Base-by-base conservation (phyloP, 2,888 invertebrate genomes). In the Alloplasta piceator region DNA sequence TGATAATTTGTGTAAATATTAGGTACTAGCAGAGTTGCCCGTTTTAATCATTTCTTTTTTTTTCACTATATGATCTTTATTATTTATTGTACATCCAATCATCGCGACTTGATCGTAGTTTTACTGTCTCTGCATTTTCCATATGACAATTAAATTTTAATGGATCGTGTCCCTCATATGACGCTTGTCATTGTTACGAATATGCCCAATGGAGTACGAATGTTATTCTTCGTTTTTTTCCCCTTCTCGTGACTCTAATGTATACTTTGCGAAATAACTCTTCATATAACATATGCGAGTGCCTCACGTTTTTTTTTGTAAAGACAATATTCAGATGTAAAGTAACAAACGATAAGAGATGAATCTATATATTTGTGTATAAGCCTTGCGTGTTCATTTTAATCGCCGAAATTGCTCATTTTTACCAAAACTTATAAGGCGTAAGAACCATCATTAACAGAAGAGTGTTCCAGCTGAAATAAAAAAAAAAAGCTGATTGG, bases 1-100 rank as follows among this genome's bases (percentile, higher is more conserved):
- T 90, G 90, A 92, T 89, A 90, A 89, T 88, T 91, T 90, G 90
- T 92, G 92, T 92, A 92, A 91, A 92, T 92, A 92, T 87, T 92
- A 92, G 91, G 87, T 90, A 89, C 87, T 87, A 87, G 87, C 86
- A 85, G 87, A 89, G 87, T 90, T 91, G 90, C 87, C 86, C 88
- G 88, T 87, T 89, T 87, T 87, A 86, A 88, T 88, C 80, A 56
- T 76, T 78, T 82, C 78, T 84, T 83, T 52, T 67, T 72, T 67
- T 78, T 66, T 77, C 70, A 74, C 74, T 82, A 74, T 78, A 89
- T 85, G 85, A 84, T 87, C 87, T 91, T 89, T 90, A 88, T 90
- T 92, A 92, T 92, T 92, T 92, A 92, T 92, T 92, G 89, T 92
- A 90, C 90, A 91, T 91, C 89, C 84, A 89, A 87, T 89, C 89